Evolutionary conservation across 2,113 vertebrate species (phyloP), one percentile per base, ranked within the genome.

Genomic region (Zosterops lateralis): DNA sequence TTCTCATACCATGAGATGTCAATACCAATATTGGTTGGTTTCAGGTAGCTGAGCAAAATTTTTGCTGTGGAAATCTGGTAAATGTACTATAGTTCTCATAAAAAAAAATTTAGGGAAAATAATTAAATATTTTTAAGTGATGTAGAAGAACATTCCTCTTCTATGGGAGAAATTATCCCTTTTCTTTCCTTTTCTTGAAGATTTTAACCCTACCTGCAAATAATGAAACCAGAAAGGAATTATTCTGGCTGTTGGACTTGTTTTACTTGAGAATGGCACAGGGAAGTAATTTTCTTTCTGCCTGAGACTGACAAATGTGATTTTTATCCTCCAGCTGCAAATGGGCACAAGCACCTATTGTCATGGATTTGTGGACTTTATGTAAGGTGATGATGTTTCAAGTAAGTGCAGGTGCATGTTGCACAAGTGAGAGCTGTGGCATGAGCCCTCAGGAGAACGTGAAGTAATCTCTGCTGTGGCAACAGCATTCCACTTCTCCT

Each of bases 391-490:
- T 47, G 61, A 22, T n/a, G 36, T 50, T 87, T 50, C 58, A 84
- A 31, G 20, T 67, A 81, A 95, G 32, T 73, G 60, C 45, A 73
- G 57, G 31, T 36, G 48, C 5, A 3, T 20, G 25, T 42, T 65
- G 17, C 62, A 70, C 22, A 58, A 45, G 14, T 0, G 3, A 19
- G 28, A 67, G 4, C 28, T 3, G 2, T n/a, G 34, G 24, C 31
- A 19, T 10, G 31, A 60, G 40, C 19, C 9, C 17, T 61, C 47
- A 75, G 40, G 53, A 51, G 6, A 66, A 1, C 0, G 0, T 34
- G 77, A 79, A 65, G 32, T 34, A 85, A 20, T 38, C 10, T 75
- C 31, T 79, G 32, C 15, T 92, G 9, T 31, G 6, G 25, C 58
- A 32, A 42, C 22, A 53, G 29, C 4, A 25, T 58, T 73, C 9